phyloP scores from a whole-genome alignment of 2,888 invertebrate species.

The Tipula unca region DNA sequence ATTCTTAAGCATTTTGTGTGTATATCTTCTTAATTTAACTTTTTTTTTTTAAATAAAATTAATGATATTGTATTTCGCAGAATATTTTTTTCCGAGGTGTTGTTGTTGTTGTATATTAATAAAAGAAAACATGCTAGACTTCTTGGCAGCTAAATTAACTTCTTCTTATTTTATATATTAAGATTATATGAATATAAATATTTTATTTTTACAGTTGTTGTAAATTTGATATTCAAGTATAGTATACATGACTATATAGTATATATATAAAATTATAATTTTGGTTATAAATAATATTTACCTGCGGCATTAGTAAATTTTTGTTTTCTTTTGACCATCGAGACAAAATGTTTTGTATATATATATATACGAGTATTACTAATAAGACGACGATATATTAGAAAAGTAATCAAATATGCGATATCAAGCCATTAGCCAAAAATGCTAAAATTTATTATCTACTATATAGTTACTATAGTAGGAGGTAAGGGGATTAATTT shows the following conservation, averaged over 20 bases:
- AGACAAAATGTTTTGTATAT: neutral
- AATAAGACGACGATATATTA: neutral
- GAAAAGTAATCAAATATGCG: neutral
- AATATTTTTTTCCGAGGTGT: neutral
- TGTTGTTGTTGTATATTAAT: neutral
- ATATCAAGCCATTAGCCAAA: neutral
- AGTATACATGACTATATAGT: neutral
- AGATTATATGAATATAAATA: neutral
- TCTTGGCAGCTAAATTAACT: neutral
- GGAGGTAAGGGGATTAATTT: neutral
- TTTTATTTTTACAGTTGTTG: neutral
- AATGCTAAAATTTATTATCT: neutral
- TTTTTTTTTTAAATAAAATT: neutral
- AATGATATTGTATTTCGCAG: neutral
- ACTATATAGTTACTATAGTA: neutral
- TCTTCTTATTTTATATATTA: neutral
- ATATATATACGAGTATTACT: neutral
- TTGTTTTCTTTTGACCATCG: neutral
- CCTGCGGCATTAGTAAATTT: neutral
- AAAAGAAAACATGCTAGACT: neutral
- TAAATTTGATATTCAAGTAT: neutral
- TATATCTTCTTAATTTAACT: neutral
- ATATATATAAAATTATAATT: neutral
- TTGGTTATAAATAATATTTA: neutral
- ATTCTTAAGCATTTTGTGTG: neutral